Evolutionary conservation across 2,888 invertebrate genomes (phyloP), one percentile per base, ranked within the genome.

Genomic region (Hanleya hanleyi): DNA sequence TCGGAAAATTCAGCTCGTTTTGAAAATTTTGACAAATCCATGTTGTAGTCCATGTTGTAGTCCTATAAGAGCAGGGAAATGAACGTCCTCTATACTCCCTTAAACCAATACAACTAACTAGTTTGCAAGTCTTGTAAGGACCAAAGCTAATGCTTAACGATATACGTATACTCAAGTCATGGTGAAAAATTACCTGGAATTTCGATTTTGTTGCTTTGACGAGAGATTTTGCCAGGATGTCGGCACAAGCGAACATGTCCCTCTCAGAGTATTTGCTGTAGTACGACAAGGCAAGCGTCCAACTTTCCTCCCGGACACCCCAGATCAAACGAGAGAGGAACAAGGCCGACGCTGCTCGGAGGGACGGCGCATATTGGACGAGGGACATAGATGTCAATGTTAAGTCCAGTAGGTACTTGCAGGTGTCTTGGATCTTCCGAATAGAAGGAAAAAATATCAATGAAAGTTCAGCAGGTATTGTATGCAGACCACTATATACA

Each of bases 341-440:
- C n/a, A 87, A 70, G 15, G 85, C 82, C 29, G 82, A 79, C 12
- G 85, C 83, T 4, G 87, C 85, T 66, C 84, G 68, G 62, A 83
- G 29, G 1, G 86, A 86, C 4, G 86, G 77, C 7, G 76, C 71
- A 57, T 76, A 82, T 12, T 77, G 72, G n/a, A 82, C 83, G 66
- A 84, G 77, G 37, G 70, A 47, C 15, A 77, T 65, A 22, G 78
- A 79, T 22, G 80, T 80, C 36, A 86, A 64, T 35, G 80, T 77
- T 50, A 87, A 74, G 73, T 87, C 86, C 38, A 86, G 64, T 26
- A 87, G 69, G 70, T 83, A 87, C 74, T 77, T 73, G 6, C 81
- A 79, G 71, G 85, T 78, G 49, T 78, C 67, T 41, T 74, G 67
- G 9, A 82, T 73, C 83, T 82, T 73, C 32, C 4, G 26, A 29